Base-by-base conservation (phyloP, 1,140 invertebrate genomes). In the Panulirus ornatus region DNA sequence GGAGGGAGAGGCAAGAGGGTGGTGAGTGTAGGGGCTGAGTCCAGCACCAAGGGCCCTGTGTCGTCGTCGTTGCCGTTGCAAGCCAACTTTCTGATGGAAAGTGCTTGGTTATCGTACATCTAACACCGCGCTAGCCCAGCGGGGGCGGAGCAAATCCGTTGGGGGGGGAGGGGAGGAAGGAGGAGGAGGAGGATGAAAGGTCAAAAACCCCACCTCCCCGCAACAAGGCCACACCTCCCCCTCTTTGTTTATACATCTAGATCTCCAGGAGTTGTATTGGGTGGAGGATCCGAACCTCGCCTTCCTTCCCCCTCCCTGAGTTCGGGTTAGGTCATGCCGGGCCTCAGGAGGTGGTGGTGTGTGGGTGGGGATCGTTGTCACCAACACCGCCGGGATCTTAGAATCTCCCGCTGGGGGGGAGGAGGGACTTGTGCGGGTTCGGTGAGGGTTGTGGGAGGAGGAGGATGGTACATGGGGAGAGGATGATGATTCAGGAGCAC, bases 41-140 rank as follows among this genome's bases (percentile, higher is more conserved):
- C 78, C 76, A 40, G 76, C 76, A 71, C 54, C 76, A 66, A 71
- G 63, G 75, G 40, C 81, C 58, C 66, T 51, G 40, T 71, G 30
- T 83, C 66, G 36, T 83, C 42, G 79, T 83, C 75, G 58, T 58
- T 84, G 51, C 76, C 88, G 88, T 89, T 83, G 88, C 79, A 83
- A 84, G 81, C 66, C 88, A 54, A 81, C 76, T 89, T 89, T 89
- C 79, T 89, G 88, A 89, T 54, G 88, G 79, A 89, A 89, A 89
- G 81, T 51, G 79, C 88, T 83, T 89, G n/a, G 88, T 73, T 88
- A 70, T 75, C 81, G 78, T 89, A 79, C 88, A 75, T 83, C 70
- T 82, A 81, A 89, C 79, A 83, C 66, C 79, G 79, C 79, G 79
- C 30, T 36, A 36, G 70, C 88, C 88, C 70, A 27, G 51, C 63